Conservation (phyloP, 2,113 vertebrate species). For the Peromyscus maniculatus region DNA sequence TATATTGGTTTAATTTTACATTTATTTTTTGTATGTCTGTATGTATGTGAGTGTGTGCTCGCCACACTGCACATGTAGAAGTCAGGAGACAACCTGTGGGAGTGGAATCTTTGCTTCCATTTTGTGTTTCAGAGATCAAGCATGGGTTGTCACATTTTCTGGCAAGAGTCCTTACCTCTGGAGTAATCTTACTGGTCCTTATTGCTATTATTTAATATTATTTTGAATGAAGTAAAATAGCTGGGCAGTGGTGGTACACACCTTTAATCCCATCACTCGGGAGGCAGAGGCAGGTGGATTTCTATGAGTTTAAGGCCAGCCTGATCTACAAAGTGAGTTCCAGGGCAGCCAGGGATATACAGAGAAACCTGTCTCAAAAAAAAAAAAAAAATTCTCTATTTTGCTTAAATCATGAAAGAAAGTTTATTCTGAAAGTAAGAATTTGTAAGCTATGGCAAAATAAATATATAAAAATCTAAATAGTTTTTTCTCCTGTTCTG, state of each 20-base stretch:
- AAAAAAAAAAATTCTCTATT: no score
- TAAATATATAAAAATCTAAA: background rate
- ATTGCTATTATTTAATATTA: slow-evolving; percentile 28
- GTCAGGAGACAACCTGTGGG: background rate
- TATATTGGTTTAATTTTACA: background rate
- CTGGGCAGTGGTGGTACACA: no score
- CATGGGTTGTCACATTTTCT: background rate
- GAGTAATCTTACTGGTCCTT: background rate
- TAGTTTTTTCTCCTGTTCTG: background rate
- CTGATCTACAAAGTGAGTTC: no score
- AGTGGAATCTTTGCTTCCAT: background rate
- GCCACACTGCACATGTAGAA: background rate
- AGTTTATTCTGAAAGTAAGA: background rate
- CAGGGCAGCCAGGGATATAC: no score
- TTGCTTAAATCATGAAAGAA: slow-evolving; percentile 54
- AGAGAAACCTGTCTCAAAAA: no score
- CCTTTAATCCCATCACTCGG: no score
- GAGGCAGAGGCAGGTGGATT: no score
- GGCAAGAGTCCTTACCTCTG: background rate
- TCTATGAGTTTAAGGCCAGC: no score
- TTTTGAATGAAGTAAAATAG: background rate
- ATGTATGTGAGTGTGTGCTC: background rate
- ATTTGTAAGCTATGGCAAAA: background rate
- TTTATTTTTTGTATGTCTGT: background rate
- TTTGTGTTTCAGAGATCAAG: background rate